Evolutionary conservation across 2,888 invertebrate species (phyloP), one percentile per base, ranked within the genome.

Genomic region (Acheta domesticus): DNA sequence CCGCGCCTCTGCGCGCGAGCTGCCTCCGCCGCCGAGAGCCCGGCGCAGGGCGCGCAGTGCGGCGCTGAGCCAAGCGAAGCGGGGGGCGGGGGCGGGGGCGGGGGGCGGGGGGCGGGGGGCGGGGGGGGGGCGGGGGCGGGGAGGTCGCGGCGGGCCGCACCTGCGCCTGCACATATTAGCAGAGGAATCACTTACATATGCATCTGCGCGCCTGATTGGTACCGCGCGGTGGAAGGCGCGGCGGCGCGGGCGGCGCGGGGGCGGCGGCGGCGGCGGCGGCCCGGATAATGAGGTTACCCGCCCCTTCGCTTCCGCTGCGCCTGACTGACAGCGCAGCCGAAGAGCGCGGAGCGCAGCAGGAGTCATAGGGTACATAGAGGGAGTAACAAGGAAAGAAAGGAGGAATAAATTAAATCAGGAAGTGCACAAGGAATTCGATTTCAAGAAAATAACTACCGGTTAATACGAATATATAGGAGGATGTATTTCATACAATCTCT

Each of bases 131-230:
- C 2, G 23, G 23, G n/a, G n/a, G n/a, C n/a, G 23, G 23, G 23
- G 23, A 23, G 23, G 23, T 23, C 23, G 23, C 2, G 12, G 62
- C 62, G n/a, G 62, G 4, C 16, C 62, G 62, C 62, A n/a, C 62
- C 62, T n/a, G 14, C 14, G 62, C n/a, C 62, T 14, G n/a, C 62
- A 62, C n/a, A 62, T 62, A 62, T 62, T 62, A 62, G 16, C 16
- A 19, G 62, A 62, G 62, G 62, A 62, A n/a, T 62, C 62, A 62
- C 62, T 62, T 62, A 62, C 62, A 62, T 62, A 62, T 62, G 62
- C 62, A 62, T 62, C 16, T 62, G 62, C 62, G 14, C 62, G 16
- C 16, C 62, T 62, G 62, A 62, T 62, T 62, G 62, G 62, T 19
- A 62, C 23, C 23, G 62, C 16, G 12, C 16, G 62, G 16, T 62